Conservation (phyloP, 1,140 invertebrate species). For the Hylaeus volcanicus region DNA sequence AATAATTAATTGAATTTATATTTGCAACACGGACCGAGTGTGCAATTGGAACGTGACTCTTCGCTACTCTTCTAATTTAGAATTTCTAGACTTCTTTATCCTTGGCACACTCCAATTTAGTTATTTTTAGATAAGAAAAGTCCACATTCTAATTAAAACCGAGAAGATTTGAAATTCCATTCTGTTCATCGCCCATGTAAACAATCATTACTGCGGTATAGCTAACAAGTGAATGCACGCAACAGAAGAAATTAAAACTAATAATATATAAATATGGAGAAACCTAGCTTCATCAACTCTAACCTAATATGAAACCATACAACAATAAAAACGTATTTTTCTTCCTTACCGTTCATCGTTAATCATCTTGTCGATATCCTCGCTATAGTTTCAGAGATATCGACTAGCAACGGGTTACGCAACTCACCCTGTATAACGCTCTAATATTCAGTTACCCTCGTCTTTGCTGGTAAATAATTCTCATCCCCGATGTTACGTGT, state of each 20-base stretch:
- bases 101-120: not conserved
- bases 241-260: too few relatives aligned
- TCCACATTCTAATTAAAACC: not conserved
- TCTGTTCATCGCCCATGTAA: not conserved
- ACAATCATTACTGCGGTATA: not conserved
- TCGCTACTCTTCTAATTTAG: not conserved
- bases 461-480: too few relatives aligned
- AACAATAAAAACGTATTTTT: not conserved
- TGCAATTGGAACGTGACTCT: not conserved
- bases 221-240: too few relatives aligned
- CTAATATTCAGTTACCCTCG: too few relatives aligned
- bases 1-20: too few relatives aligned
- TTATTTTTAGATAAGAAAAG: not conserved
- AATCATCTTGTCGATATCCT: not conserved
- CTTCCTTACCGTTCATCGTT: not conserved
- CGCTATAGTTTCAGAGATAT: not conserved
- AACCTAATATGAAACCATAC: too few relatives aligned
- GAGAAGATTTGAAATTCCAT: too few relatives aligned
- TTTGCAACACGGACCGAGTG: too few relatives aligned
- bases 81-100: not conserved
- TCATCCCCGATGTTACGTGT: not conserved
- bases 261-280: too few relatives aligned
- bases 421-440: too few relatives aligned
- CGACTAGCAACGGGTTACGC: not conserved
- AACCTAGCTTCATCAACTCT: too few relatives aligned